Evolutionary conservation across 2,888 invertebrate genomes (phyloP).

Genomic region (Trachelus iudaicus): DNA sequence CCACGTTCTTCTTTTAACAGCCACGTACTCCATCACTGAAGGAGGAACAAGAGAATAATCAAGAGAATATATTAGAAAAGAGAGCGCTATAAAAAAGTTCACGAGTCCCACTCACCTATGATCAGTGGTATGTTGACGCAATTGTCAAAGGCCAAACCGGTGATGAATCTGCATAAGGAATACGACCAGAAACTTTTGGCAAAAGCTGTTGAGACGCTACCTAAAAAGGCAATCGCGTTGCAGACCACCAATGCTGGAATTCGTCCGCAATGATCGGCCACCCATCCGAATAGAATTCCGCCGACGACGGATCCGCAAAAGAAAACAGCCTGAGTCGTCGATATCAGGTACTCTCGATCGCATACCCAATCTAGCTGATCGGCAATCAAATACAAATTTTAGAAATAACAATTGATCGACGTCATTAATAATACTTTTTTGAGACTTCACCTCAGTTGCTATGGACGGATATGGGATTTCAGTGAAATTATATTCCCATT

Average conservation of each 20-base stretch:
- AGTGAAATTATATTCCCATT: constrained; percentile 69
- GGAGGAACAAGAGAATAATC: constrained; percentile 12
- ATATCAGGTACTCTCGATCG: constrained; percentile 65
- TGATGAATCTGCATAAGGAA: constrained; percentile 66
- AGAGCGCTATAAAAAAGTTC: background rate
- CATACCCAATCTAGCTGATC: constrained; percentile 70
- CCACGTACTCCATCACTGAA: constrained; percentile 68
- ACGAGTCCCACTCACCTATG: constrained; percentile 58
- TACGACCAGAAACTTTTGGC: constrained; percentile 66
- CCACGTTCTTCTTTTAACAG: constrained; percentile 67
- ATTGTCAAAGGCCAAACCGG: constrained; percentile 69
- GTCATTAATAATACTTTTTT: background rate
- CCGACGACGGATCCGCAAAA: constrained; percentile 69
- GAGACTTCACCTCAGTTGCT: constrained; percentile 68
- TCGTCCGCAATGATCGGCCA: constrained; percentile 69
- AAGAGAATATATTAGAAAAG: background rate
- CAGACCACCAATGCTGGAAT: constrained; percentile 67
- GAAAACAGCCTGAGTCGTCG: constrained; percentile 68
- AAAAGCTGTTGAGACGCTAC: constrained; percentile 65
- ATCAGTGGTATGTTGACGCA: constrained; percentile 69
- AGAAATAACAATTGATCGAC: background rate
- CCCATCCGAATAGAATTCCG: constrained; percentile 68
- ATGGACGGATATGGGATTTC: constrained; percentile 69
- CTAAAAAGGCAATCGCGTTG: constrained; percentile 63
- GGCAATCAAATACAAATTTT: constrained; percentile 21